These are phyloP conservation scores for Heliconius hermathena DNA, from an alignment of 1,140 invertebrate genomes.

Conservation along the genomic window DNA sequence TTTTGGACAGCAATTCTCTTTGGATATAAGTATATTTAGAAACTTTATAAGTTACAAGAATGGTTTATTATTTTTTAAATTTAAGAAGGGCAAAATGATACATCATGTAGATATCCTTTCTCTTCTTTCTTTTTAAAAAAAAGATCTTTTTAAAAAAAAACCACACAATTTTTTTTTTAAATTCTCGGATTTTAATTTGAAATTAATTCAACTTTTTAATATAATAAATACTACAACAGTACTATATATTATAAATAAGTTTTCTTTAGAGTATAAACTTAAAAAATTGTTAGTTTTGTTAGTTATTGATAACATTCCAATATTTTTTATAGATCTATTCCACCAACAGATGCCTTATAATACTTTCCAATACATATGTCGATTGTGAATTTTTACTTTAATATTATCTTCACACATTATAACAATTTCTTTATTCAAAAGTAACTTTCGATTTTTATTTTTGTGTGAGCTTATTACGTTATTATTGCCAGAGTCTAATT, in stretches of 20 bases:
- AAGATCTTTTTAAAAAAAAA: too few relatives aligned
- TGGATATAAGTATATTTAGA: too few relatives aligned
- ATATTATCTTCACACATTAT: not conserved
- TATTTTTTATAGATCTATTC: slow-evolving; percentile 36
- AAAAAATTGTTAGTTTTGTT: not conserved
- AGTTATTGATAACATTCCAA: slow-evolving; percentile 24
- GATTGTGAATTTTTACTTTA: slow-evolving; percentile 23
- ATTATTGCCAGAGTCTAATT: too few relatives aligned
- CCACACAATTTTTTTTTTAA: too few relatives aligned
- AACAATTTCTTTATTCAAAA: not conserved
- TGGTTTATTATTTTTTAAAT: too few relatives aligned
- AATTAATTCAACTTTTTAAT: not conserved
- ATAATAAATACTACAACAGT: not conserved
- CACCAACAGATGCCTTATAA: slow-evolving; percentile 72
- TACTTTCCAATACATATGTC: slow-evolving; percentile 45
- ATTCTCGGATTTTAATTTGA: too few relatives aligned
- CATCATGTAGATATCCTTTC: not conserved
- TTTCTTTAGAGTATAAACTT: not conserved
- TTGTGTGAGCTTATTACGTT: not conserved
- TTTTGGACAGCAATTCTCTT: not conserved
- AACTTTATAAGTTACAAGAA: too few relatives aligned
- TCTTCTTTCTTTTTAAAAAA: not conserved
- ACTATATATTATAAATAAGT: not conserved
- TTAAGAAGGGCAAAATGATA: too few relatives aligned
- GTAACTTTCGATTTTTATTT: not conserved